phyloP scores from a whole-genome alignment of 2,113 vertebrate species.

The Phasianus colchicus region DNA sequence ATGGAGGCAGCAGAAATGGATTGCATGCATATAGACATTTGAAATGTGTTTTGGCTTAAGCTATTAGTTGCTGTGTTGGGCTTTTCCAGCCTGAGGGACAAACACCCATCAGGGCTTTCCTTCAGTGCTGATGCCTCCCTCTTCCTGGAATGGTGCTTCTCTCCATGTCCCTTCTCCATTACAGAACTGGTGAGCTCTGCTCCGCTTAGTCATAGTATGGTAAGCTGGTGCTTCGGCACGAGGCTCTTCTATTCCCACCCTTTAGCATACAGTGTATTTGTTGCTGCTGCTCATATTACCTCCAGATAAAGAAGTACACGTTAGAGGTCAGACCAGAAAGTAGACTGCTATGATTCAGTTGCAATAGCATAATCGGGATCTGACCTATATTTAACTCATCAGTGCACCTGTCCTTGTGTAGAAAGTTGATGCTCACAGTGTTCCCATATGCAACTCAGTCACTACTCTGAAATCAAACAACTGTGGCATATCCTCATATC shows the following conservation, averaged over 20 bases:
- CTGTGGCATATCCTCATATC: conserved; percentile 20
- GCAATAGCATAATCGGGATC: neutral
- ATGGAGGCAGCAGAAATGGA: neutral
- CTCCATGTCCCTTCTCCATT: neutral
- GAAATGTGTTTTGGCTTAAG: neutral
- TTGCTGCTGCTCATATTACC: neutral
- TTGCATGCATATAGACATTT: fast-evolving
- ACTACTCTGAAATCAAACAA: conserved; percentile 29
- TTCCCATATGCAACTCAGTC: neutral
- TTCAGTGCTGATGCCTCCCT: neutral
- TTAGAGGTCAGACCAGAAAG: neutral
- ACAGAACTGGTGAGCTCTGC: neutral
- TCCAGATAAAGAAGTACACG: neutral
- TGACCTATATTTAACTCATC: neutral
- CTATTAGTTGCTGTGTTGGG: neutral
- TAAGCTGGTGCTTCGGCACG: neutral
- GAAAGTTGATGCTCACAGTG: neutral
- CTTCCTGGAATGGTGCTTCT: neutral
- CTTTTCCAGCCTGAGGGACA: neutral
- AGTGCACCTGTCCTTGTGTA: neutral
- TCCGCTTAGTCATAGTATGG: neutral
- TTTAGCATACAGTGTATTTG: neutral
- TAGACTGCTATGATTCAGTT: neutral
- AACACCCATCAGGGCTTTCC: neutral
- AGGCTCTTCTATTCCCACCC: neutral